Conservation (phyloP, 2,888 invertebrate species). For the Sphecodes monilicornis region DNA sequence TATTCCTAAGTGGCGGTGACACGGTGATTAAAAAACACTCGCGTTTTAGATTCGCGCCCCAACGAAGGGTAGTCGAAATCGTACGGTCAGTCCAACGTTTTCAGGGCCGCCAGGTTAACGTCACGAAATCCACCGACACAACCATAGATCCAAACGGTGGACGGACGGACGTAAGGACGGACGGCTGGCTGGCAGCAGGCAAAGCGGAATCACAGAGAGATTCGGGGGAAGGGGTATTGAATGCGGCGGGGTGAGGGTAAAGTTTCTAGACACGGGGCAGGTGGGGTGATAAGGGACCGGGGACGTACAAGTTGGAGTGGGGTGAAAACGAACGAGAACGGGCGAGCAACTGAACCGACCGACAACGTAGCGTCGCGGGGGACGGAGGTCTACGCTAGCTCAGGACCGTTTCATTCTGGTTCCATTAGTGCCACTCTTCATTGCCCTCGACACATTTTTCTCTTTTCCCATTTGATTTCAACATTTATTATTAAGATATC, state of each 20-base stretch:
- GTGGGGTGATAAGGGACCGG: conserved; percentile 60
- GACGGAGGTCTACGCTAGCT: conserved; percentile 76
- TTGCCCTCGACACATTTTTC: conserved; percentile 10
- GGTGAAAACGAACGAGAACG: conserved; percentile 62
- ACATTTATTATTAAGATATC: not conserved
- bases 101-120: conserved; percentile 84
- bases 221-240: conserved; percentile 65
- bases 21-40: conserved; percentile 72
- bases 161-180: conserved; percentile 81
- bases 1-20: conserved; percentile 52
- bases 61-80: conserved; percentile 72
- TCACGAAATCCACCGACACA: conserved; percentile 79
- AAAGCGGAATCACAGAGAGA: conserved; percentile 71
- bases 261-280: conserved; percentile 62
- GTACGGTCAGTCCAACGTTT: conserved; percentile 77
- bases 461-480: conserved; percentile 2
- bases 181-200: conserved; percentile 77
- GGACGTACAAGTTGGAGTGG: conserved; percentile 42
- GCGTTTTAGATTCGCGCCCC: conserved; percentile 69
- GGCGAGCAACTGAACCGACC: conserved; percentile 62
- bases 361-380: conserved; percentile 69
- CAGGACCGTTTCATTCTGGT: conserved; percentile 73
- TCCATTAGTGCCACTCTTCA: conserved; percentile 39
- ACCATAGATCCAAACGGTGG: conserved; percentile 78
- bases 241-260: conserved; percentile 67